A percentile compares a stretch with the other conserved stretches of the same genome.
Evolutionary conservation across 2,888 invertebrate species (phyloP).

Genomic region (Synergus umbraculus): DNA sequence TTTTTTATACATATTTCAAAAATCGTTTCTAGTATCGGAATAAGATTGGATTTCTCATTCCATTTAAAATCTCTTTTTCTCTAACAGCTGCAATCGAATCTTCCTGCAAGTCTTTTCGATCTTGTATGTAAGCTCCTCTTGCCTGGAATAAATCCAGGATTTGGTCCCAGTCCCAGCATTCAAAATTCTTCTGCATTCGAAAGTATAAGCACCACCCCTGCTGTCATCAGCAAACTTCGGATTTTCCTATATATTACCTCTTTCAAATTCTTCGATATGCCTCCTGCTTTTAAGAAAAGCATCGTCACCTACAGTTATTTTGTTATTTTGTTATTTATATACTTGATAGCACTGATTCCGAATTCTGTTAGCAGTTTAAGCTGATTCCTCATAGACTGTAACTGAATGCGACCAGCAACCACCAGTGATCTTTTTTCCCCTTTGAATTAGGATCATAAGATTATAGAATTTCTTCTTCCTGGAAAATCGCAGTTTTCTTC

Average conservation of each 20-base stretch:
- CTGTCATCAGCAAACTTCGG: not conserved
- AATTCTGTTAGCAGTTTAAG: not conserved
- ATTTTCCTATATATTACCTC: no score
- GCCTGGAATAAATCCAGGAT: slow-evolving; percentile 47
- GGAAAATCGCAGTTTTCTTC: not conserved
- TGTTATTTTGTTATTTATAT: not conserved
- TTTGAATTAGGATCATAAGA: not conserved
- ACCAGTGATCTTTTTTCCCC: not conserved
- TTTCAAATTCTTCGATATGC: no score
- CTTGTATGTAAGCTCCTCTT: slow-evolving; percentile 3
- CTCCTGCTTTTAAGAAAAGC: not conserved
- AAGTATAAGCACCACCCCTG: slow-evolving; percentile 27
- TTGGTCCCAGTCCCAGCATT: slow-evolving; percentile 43
- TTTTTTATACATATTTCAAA: no score
- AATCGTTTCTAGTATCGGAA: not conserved
- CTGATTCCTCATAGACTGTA: not conserved
- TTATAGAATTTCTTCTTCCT: not conserved
- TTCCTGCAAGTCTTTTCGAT: not conserved
- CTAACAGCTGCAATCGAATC: not conserved
- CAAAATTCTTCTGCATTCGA: slow-evolving; percentile 37
- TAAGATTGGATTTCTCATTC: not conserved
- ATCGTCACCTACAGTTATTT: not conserved
- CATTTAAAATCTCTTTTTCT: not conserved
- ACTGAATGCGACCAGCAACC: not conserved
- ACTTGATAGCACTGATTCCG: not conserved